A percentile compares a stretch with the other conserved stretches of the same genome.
These are phyloP conservation scores for Rallus limicola DNA, from an alignment of 2,113 vertebrate species.

Conservation along the genomic window DNA sequence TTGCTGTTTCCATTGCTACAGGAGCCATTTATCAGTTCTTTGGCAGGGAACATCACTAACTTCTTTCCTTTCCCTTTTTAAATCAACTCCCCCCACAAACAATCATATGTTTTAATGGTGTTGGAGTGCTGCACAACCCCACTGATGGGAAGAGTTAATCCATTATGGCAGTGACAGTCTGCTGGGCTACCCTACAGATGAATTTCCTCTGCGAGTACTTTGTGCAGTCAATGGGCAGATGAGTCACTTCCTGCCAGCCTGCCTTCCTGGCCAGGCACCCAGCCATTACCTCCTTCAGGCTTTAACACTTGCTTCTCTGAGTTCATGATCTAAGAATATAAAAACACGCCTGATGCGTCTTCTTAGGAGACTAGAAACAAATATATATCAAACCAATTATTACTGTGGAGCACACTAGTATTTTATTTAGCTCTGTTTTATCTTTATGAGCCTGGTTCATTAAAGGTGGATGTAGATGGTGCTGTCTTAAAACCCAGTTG, in stretches of 20 bases:
- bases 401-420: neutral
- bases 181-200: neutral
- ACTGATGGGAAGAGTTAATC: neutral
- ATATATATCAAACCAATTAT: neutral
- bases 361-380: neutral
- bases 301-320: neutral
- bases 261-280: neutral
- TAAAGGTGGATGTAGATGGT: neutral
- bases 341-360: neutral
- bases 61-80: neutral
- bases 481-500: neutral
- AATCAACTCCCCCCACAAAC: neutral
- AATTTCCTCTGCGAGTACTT: neutral
- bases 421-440: neutral
- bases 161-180: neutral
- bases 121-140: neutral
- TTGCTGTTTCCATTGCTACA: neutral
- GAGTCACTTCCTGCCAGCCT: neutral
- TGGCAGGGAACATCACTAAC: neutral
- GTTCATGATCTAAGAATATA: neutral
- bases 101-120: neutral
- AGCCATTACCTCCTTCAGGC: neutral
- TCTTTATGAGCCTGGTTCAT: neutral
- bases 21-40: neutral
- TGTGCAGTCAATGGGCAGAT: neutral